Conservation (phyloP, 92 coral and sea anemone genomes). For the Scolanthus callimorphus region DNA sequence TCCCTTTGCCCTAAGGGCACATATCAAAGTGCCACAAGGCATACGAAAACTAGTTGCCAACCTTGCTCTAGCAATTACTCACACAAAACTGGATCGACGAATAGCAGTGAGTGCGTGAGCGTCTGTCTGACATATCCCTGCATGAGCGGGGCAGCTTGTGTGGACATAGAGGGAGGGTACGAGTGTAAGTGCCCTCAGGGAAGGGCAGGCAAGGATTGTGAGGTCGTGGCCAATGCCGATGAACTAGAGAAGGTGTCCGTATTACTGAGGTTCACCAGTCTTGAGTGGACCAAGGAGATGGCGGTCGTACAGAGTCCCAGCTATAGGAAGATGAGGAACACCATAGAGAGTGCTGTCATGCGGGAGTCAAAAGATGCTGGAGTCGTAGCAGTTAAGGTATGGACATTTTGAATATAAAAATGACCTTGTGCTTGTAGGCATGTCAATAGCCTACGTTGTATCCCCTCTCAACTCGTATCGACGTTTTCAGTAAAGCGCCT, state of each 20-base stretch:
- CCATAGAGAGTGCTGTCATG: slow-evolving; percentile 30
- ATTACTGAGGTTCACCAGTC: slow-evolving; percentile 30
- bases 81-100: slow-evolving; percentile 16
- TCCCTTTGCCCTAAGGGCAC: slow-evolving; percentile 31
- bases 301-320: slow-evolving; percentile 1
- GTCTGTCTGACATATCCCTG: slow-evolving; percentile 25
- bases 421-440: too few relatives aligned
- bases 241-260: slow-evolving; percentile 8
- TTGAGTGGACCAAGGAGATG: slow-evolving; percentile 44
- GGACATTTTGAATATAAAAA: too few relatives aligned
- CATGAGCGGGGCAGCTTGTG: slow-evolving; percentile 23
- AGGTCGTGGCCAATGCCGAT: slow-evolving; percentile 7
- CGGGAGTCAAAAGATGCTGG: slow-evolving; percentile 28
- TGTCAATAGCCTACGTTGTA: too few relatives aligned
- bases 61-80: slow-evolving; percentile 30
- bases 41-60: slow-evolving; percentile 17
- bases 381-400: not conserved
- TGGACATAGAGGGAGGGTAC: not conserved
- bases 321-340: slow-evolving; percentile 10
- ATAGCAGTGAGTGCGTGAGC: slow-evolving; percentile 8
- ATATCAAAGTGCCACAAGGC: slow-evolving; percentile 39
- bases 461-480: too few relatives aligned
- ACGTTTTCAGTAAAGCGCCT: too few relatives aligned
- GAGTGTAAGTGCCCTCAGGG: slow-evolving; percentile 27
- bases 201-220: slow-evolving; percentile 18